Percentiles rank a stretch among this genome's conserved stretches.
phyloP scores from a whole-genome alignment of 2,797 vertebrate species.

The Octomys mimax region DNA sequence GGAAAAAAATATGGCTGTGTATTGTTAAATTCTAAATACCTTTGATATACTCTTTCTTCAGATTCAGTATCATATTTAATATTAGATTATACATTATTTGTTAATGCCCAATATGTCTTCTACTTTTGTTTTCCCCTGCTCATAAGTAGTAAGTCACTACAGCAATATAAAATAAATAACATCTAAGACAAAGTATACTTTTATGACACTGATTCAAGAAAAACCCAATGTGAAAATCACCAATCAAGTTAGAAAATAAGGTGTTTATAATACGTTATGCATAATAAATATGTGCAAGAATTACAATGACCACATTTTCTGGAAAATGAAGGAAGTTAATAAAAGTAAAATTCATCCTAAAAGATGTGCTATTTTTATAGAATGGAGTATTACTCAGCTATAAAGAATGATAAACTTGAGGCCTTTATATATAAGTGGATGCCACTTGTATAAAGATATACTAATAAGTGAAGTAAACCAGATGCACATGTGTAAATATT shows the following conservation, averaged over 20 bases:
- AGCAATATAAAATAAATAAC: conserved; percentile 34
- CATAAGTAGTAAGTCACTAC: not conserved
- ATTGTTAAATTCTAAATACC: not conserved
- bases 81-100: conserved; percentile 24
- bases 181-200: not conserved
- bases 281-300: not conserved
- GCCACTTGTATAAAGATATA: too few relatives aligned
- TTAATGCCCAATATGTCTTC: not conserved
- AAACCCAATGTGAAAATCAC: not conserved
- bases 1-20: not conserved
- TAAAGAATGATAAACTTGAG: too few relatives aligned
- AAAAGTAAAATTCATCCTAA: not conserved
- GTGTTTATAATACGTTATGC: not conserved
- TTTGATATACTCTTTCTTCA: not conserved
- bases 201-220: not conserved
- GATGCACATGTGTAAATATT: too few relatives aligned
- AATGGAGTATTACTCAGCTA: too few relatives aligned
- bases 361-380: too few relatives aligned
- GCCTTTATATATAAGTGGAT: too few relatives aligned
- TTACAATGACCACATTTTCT: not conserved
- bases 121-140: not conserved
- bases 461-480: too few relatives aligned
- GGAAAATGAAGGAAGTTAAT: not conserved
- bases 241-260: conserved; percentile 18
- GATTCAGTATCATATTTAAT: not conserved